Base-by-base conservation (phyloP, 2,113 vertebrate genomes). In the Pao palembangensis region DNA sequence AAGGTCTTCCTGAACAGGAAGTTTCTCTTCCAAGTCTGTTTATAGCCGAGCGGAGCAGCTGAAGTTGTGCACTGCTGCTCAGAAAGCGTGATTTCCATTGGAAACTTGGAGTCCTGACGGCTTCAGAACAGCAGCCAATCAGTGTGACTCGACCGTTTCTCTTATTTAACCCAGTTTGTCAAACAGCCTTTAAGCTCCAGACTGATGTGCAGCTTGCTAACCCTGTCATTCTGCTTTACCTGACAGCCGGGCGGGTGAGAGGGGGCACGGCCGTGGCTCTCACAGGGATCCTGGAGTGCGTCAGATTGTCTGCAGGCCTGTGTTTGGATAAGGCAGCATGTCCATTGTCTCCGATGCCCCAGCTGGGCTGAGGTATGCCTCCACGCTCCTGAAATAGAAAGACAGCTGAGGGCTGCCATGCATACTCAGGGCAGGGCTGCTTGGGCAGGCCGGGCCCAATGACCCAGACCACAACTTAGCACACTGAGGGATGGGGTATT, bases 311-410 rank as follows among this genome's bases (percentile, higher is more conserved):
- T 91, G 84, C 82, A 76, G 66, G 88, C 75, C 83, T 84, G 79
- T 87, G 88, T 90, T 90, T 92, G 78, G 87, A 90, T 88, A 90
- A 88, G 81, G 78, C 87, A 63, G 78, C 78, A 73, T 69, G 76
- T 67, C 82, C 76, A 88, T 89, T 88, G 87, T 90, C 71, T 87
- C 72, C 76, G 81, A 80, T 85, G 88, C 82, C 84, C 80, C 84
- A 82, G 87, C 83, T 75, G 75, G 79, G 81, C 31, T 8, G 73
- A 85, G 80, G 84, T 80, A 89, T 91, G 87, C 79, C 73, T 80
- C 71, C 73, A 76, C 47, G 59, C 74, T 78, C 86, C 77, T 68
- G 75, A 88, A 91, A 92, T 91, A 91, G 90, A 90, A 85, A 71
- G 85, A 89, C 88, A 90, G 90, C 87, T 90, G 88, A 87, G 85